phyloP scores from a whole-genome alignment of 2,888 invertebrate species.

The Drosophila pullipes region DNA sequence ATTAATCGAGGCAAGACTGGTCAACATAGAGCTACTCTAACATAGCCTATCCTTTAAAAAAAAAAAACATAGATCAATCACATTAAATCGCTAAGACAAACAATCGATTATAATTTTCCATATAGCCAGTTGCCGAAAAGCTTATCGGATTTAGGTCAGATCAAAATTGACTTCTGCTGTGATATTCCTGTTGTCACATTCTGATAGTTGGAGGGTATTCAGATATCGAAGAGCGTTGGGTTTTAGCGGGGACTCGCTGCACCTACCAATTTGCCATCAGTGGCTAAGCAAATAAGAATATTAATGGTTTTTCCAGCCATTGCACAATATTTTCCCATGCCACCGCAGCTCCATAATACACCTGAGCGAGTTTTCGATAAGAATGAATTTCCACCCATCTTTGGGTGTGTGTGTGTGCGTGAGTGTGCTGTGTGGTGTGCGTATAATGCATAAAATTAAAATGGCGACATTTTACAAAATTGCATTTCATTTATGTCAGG shows the following conservation, averaged over 20 bases:
- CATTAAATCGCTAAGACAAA: not conserved
- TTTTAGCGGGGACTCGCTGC: constrained; percentile 38
- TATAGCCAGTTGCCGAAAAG: not conserved
- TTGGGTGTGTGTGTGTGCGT: constrained; percentile 1
- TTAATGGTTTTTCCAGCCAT: constrained; percentile 81
- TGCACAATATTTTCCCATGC: constrained; percentile 74
- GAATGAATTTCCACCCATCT: constrained; percentile 38
- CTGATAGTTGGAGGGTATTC: constrained; percentile 24
- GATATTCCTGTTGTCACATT: not conserved
- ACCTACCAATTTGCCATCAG: constrained; percentile 78
- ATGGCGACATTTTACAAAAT: constrained; percentile 77
- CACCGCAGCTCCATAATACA: constrained; percentile 53
- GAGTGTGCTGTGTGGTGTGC: constrained; percentile 23
- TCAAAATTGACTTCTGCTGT: not conserved
- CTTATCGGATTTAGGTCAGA: not conserved
- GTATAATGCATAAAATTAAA: constrained; percentile 72
- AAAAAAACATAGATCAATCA: not conserved
- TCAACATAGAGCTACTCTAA: constrained; percentile 20
- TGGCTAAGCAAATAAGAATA: constrained; percentile 82
- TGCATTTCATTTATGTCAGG: constrained; percentile 70
- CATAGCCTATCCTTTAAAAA: not conserved
- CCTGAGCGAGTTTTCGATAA: constrained; percentile 79
- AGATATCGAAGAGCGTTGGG: not conserved
- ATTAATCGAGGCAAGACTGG: not conserved
- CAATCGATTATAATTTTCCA: not conserved